These are phyloP conservation scores for Leucoraja erinaceus DNA, from an alignment of 2,113 vertebrate genomes.

Conservation along the genomic window DNA sequence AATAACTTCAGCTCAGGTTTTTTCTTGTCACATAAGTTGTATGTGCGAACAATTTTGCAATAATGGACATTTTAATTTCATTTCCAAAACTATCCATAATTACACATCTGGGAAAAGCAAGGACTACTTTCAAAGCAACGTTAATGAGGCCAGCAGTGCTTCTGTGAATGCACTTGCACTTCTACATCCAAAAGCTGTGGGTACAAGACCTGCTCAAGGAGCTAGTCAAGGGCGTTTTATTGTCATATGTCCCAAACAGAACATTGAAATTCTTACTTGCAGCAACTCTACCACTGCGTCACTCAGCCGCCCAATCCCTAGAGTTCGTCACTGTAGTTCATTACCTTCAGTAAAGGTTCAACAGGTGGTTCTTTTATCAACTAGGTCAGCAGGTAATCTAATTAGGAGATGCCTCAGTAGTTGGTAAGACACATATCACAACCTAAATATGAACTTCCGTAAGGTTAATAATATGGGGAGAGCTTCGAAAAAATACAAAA, in stretches of 20 bases:
- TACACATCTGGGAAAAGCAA: background rate
- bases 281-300: too few species aligned
- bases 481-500: too few species aligned
- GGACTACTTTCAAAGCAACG: background rate
- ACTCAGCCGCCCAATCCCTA: too few species aligned
- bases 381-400: background rate
- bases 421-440: background rate
- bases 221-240: background rate
- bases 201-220: background rate
- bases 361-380: background rate
- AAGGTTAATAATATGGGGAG: too few species aligned
- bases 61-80: background rate
- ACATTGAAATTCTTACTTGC: too few species aligned
- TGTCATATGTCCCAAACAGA: too few species aligned
- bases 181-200: background rate
- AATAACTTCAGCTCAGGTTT: background rate
- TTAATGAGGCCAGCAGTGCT: background rate
- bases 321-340: too few species aligned
- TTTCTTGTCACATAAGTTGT: background rate
- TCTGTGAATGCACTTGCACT: background rate
- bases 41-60: background rate
- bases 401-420: background rate
- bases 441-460: too few species aligned
- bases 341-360: background rate
- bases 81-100: background rate